These are phyloP conservation scores for Notodonta ziczac DNA, from an alignment of 2,888 invertebrate species.

Conservation along the genomic window DNA sequence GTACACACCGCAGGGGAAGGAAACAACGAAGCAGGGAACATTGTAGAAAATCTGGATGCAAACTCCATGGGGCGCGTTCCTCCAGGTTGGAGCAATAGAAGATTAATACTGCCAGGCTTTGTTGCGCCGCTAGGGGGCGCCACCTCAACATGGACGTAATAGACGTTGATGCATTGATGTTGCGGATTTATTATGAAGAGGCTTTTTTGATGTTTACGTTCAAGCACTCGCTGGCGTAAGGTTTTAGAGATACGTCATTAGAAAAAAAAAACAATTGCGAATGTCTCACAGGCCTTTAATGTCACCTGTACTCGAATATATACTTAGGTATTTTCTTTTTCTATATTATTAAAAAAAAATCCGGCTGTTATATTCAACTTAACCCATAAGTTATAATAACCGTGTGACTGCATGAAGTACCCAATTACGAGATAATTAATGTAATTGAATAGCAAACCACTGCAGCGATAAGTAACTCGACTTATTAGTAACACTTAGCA, in stretches of 20 bases:
- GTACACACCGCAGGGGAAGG: slow-evolving; percentile 42
- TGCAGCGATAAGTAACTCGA: slow-evolving; percentile 41
- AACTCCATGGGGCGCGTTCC: slow-evolving; percentile 70
- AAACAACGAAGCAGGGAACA: slow-evolving; percentile 51
- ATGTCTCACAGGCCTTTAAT: no score
- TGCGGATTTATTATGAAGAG: slow-evolving; percentile 35
- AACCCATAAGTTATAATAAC: not conserved
- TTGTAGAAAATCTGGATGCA: slow-evolving; percentile 71
- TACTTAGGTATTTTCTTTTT: no score
- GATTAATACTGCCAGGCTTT: slow-evolving; percentile 79
- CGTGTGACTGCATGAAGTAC: not conserved
- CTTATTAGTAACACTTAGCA: slow-evolving; percentile 47
- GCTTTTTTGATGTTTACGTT: slow-evolving; percentile 12
- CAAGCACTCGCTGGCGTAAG: not conserved
- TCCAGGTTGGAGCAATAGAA: slow-evolving; percentile 67
- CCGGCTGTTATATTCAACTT: not conserved
- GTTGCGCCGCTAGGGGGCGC: slow-evolving; percentile 57
- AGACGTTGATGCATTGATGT: slow-evolving; percentile 68
- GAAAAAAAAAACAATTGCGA: no score
- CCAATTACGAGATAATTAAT: slow-evolving; percentile 2
- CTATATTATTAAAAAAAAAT: no score
- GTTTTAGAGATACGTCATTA: not conserved
- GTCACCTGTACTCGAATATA: no score
- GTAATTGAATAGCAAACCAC: slow-evolving; percentile 37
- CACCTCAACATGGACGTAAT: slow-evolving; percentile 37